Evolutionary conservation across 1,140 invertebrate species (phyloP), one percentile per base, ranked within the genome.

Genomic region (Drosophila sucinea): DNA sequence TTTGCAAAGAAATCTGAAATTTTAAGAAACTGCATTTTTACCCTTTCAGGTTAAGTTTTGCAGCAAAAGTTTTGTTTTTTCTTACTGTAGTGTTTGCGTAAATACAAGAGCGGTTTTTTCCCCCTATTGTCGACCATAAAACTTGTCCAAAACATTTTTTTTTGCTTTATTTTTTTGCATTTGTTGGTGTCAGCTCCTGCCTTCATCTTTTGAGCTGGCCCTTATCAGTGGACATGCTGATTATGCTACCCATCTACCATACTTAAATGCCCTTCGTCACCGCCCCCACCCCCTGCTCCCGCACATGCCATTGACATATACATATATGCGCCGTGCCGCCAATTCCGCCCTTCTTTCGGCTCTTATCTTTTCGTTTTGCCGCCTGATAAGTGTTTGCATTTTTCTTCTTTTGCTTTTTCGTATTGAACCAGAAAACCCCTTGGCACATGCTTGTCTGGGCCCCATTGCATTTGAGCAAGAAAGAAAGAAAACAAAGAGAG

Each of bases 311-410:
- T 2, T 51, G 44, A 7, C 44, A 27, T 51, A 27, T 8, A 25
- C 44, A 7, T 23, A 51, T 51, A 27, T 8, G n/a, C 44, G 35
- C 35, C 35, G 10, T 38, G 44, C 23, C 44, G 44, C 44, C 44
- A 51, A 51, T 51, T 51, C 44, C 44, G 44, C 44, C 35, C n/a
- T 56, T 11, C 60, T 40, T 29, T 38, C 35, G 17, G 29, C 38
- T 51, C 30, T 57, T 38, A 38, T 35, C 55, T 23, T 17, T 58
- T 25, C n/a, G n/a, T 58, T 58, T 35, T 58, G 30, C n/a, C 61
- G 38, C n/a, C 58, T 85, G 81, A 84, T 84, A 84, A 84, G 77
- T 84, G 81, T 77, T 77, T 82, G 72, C 79, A 71, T 69, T 82
- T 72, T 61, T 54, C 33, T 68, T 47, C 35, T 55, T 64, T 57